Evolutionary conservation across 2,888 invertebrate species (phyloP).

Genomic region (Pammene fasciana): DNA sequence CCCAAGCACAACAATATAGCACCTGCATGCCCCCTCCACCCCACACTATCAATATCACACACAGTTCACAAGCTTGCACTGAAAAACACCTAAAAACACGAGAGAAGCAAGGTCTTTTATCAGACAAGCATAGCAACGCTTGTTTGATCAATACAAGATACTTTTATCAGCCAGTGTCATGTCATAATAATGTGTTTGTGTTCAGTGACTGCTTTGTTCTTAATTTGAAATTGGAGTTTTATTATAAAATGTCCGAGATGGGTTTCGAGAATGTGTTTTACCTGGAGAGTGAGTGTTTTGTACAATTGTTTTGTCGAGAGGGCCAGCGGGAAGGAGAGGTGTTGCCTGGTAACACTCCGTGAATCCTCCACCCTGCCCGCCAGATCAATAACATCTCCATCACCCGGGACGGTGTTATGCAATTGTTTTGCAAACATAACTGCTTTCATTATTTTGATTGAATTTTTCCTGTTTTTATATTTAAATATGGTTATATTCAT

Average conservation of each 20-base stretch:
- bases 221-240: constrained; percentile 50
- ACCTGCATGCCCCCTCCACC: constrained; percentile 73
- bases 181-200: constrained; percentile 66
- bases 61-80: constrained; percentile 54
- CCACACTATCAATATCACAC: constrained; percentile 60
- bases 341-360: constrained; percentile 78
- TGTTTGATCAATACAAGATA: constrained; percentile 78
- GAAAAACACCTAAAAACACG: constrained; percentile 54
- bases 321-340: constrained; percentile 71
- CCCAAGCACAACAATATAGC: constrained; percentile 64
- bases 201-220: constrained; percentile 54
- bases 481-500: not conserved
- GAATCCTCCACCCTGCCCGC: constrained; percentile 63
- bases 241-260: constrained; percentile 76
- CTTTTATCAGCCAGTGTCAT: constrained; percentile 58
- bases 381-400: constrained; percentile 81
- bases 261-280: constrained; percentile 81
- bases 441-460: constrained; percentile 26
- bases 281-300: constrained; percentile 79
- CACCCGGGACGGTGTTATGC: constrained; percentile 75
- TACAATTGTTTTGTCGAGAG: constrained; percentile 57
- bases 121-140: constrained; percentile 68
- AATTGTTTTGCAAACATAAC: constrained; percentile 56
- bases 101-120: constrained; percentile 51
- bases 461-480: not conserved